Base-by-base conservation (phyloP, 1,140 invertebrate genomes). In the Tetramorium parvispinum region DNA sequence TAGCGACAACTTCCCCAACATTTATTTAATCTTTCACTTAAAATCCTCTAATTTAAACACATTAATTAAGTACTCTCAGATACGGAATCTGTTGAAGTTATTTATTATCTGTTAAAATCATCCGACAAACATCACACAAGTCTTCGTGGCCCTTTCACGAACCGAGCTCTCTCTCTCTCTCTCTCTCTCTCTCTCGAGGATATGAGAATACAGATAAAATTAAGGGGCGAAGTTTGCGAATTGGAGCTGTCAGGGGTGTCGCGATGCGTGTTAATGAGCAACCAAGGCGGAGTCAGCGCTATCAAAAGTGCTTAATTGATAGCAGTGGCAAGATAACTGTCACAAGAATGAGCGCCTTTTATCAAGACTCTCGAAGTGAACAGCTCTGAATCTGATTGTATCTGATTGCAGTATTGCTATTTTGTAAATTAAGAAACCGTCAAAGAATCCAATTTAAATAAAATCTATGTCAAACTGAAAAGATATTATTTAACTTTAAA, bases 231-330 rank as follows among this genome's bases (percentile, higher is more conserved):
- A 83, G 79, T 83, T 83, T 27, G 68, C 53, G 68, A 83, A 75
- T 83, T 83, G 16, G 68, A 83, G 68, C 40, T 83, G 79, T 73
- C 78, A 37, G 51, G 51, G 51, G 37, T 18, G 68, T 59, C 53
- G 68, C 68, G 79, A 75, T 68, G 79, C 53, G 79, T 83, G 79
- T 83, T 83, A 83, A 83, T 55, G 79, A 83, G 79, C 79, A 70
- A 27, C 79, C 51, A 6, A 4, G 66, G 32, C 40, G 51, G 61
- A 66, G 61, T 8, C 24, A 43, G 7, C 2, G 40, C 43, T 83
- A 83, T 83, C 68, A 83, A 83, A 83, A 83, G 68, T 83, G 40
- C 40, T 59, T 83, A 75, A 83, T 73, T 83, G 79, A 75, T 75
- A 83, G 55, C 59, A 43, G 51, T 53, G 43, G 40, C 18, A 13